phyloP scores from a whole-genome alignment of 2,113 vertebrate species.

The Bubo blakistoni region DNA sequence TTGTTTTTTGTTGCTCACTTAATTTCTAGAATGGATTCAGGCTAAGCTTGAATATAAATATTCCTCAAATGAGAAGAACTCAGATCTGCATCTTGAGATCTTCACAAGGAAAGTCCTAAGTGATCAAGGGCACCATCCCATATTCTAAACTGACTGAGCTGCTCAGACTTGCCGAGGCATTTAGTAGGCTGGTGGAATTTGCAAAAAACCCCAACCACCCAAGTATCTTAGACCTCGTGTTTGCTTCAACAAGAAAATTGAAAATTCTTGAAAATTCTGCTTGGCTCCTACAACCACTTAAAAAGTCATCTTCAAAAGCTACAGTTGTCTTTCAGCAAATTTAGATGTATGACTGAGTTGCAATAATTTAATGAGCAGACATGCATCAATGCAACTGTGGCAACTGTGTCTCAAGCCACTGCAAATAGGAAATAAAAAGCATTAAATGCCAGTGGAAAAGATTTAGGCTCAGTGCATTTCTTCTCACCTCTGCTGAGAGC shows the following conservation, averaged over 20 bases:
- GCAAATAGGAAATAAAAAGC: not conserved
- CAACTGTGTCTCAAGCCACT: not conserved
- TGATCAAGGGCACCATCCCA: slow-evolving; percentile 6
- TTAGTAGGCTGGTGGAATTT: slow-evolving; percentile 20
- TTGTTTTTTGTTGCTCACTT: not conserved
- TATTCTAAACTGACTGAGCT: slow-evolving; percentile 22
- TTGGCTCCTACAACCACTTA: not conserved
- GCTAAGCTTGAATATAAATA: not conserved
- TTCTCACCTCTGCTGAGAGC: not conserved
- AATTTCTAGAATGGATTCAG: not conserved
- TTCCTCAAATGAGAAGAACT: not conserved
- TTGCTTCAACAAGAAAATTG: not conserved
- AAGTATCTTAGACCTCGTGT: not conserved
- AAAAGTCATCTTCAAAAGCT: not conserved
- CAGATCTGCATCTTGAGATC: slow-evolving; percentile 23
- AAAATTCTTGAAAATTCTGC: not conserved
- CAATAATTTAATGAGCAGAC: not conserved
- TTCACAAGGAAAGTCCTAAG: not conserved
- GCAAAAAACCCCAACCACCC: not conserved
- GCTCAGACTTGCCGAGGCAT: slow-evolving; percentile 45
- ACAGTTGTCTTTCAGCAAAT: not conserved
- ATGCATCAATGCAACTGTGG: not conserved
- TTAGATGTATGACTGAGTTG: not conserved
- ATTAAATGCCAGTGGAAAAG: not conserved
- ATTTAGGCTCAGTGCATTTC: not conserved